Conservation (phyloP, 2,113 vertebrate species). For the Eira barbara region DNA sequence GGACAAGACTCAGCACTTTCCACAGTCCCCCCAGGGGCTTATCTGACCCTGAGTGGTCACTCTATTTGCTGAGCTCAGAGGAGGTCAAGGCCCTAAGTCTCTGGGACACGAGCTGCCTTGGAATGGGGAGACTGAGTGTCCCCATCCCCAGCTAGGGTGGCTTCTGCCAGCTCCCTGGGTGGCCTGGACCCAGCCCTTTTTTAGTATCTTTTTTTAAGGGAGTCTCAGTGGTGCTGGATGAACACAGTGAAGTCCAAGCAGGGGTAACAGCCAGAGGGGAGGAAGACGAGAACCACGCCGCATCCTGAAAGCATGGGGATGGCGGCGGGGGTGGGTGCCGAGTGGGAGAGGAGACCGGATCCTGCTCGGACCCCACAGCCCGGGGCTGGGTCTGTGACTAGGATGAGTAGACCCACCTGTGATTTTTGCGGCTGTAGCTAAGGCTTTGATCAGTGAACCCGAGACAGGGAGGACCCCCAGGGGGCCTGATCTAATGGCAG, state of each 20-base stretch:
- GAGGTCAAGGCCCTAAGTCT: background rate
- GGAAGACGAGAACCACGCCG: accelerated
- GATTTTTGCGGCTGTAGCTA: background rate
- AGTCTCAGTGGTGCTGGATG: background rate
- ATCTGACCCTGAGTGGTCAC: background rate
- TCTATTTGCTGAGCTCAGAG: background rate
- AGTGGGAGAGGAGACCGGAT: background rate
- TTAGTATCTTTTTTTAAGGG: background rate
- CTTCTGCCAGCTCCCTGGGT: slow-evolving; percentile 36
- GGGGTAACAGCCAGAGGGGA: background rate
- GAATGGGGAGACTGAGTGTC: background rate
- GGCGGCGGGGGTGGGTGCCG: too few relatives aligned
- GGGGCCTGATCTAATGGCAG: background rate
- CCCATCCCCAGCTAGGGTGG: background rate
- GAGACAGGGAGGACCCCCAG: background rate
- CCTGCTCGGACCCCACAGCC: background rate
- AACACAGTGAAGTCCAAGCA: accelerated
- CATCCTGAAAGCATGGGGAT: background rate
- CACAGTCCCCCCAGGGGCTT: background rate
- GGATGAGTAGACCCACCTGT: background rate
- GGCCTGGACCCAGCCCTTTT: background rate
- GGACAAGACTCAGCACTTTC: background rate
- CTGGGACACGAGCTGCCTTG: background rate
- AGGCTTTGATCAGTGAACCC: background rate
- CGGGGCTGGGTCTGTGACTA: background rate